Conservation (phyloP, 2,797 vertebrate species). For the Sebastiscus albofasciatus region DNA sequence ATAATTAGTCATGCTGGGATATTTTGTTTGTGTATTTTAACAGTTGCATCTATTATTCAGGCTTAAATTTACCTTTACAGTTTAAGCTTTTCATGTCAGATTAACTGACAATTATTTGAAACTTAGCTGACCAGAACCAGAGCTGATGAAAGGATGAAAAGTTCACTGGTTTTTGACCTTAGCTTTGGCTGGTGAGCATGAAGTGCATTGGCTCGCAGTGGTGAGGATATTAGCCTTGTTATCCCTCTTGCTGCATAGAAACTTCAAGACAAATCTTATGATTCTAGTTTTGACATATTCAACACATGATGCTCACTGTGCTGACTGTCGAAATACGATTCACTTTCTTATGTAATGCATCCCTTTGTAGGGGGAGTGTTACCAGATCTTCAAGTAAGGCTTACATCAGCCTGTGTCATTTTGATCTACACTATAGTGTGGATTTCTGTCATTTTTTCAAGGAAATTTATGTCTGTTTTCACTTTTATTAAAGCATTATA, state of each 20-base stretch:
- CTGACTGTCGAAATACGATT: background rate
- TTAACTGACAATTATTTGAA: background rate
- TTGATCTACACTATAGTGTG: background rate
- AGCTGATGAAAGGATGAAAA: background rate
- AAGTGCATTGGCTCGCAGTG: background rate
- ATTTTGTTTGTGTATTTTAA: background rate
- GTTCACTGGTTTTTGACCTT: background rate
- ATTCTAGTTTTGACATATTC: background rate
- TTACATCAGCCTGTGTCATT: constrained; percentile 5
- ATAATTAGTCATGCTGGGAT: background rate
- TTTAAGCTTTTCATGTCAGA: background rate
- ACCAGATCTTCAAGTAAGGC: background rate
- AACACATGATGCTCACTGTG: background rate
- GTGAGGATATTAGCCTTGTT: background rate
- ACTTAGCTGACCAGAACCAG: background rate
- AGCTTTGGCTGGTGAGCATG: background rate
- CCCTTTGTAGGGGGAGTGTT: background rate
- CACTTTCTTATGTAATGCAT: constrained; percentile 9
- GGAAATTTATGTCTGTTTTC: background rate
- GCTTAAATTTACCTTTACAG: background rate
- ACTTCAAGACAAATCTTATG: background rate
- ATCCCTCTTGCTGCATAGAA: background rate
- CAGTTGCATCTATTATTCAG: background rate
- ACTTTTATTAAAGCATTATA: background rate
- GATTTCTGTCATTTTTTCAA: background rate